Evolutionary conservation across 2,797 vertebrate genomes (phyloP).

Genomic region (Arnoldichthys spilopterus): DNA sequence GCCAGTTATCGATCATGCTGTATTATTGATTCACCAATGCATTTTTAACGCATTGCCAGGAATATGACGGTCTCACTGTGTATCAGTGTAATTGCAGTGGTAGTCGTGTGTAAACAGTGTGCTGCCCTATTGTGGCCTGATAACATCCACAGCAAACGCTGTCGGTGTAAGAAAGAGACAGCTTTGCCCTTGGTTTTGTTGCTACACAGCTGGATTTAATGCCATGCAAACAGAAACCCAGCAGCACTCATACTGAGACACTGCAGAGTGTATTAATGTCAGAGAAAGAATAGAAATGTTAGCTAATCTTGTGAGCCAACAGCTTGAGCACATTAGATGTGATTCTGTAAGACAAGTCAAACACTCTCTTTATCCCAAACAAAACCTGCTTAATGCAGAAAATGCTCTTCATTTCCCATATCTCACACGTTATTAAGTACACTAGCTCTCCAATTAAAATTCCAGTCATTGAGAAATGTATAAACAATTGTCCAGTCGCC

Average conservation of each 20-base stretch:
- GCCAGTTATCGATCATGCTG: neutral
- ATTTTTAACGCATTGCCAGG: neutral
- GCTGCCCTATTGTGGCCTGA: neutral
- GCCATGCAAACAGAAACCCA: slow-evolving; percentile 33
- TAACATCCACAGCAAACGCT: neutral
- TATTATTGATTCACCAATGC: neutral
- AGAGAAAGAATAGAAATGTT: slow-evolving; percentile 67
- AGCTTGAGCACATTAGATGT: slow-evolving; percentile 67
- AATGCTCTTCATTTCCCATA: slow-evolving; percentile 23
- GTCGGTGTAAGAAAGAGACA: slow-evolving; percentile 53
- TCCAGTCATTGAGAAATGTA: slow-evolving; percentile 14
- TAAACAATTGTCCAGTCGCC: neutral
- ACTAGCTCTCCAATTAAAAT: neutral
- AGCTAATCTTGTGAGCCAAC: slow-evolving; percentile 70
- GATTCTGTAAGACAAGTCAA: slow-evolving; percentile 54
- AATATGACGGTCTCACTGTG: neutral
- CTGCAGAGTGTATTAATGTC: slow-evolving; percentile 73
- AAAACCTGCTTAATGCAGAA: slow-evolving; percentile 40
- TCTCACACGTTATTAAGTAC: neutral
- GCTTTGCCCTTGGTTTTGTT: slow-evolving; percentile 60
- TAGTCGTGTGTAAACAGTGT: neutral
- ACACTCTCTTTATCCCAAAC: slow-evolving; percentile 26
- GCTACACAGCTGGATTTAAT: slow-evolving; percentile 59
- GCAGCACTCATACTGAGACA: slow-evolving; percentile 59
- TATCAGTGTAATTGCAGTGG: neutral